phyloP scores from a whole-genome alignment of 2,888 invertebrate genomes.

The Nomada hirtipes region DNA sequence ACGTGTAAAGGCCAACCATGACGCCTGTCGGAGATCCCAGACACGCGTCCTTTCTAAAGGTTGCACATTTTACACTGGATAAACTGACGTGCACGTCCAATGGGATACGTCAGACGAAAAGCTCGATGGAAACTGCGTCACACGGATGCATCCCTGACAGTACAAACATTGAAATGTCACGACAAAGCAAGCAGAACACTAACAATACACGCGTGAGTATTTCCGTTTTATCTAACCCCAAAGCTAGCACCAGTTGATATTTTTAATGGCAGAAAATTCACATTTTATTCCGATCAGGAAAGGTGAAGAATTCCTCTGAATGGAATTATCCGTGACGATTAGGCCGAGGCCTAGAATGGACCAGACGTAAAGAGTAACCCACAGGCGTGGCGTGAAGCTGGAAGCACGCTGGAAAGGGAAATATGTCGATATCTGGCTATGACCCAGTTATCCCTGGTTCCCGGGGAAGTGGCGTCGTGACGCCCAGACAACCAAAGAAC shows the following conservation, averaged over 20 bases:
- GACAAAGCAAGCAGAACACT: not conserved
- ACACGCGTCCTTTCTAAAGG: slow-evolving; percentile 33
- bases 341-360: not conserved
- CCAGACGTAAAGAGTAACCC: slow-evolving; percentile 50
- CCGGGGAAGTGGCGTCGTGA: slow-evolving; percentile 73
- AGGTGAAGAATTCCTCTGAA: slow-evolving; percentile 17
- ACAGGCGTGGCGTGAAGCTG: slow-evolving; percentile 47
- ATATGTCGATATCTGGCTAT: slow-evolving; percentile 77
- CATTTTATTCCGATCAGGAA: not conserved
- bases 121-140: slow-evolving; percentile 25
- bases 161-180: slow-evolving; percentile 11
- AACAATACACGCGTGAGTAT: not conserved
- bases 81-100: slow-evolving; percentile 1
- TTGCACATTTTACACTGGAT: slow-evolving; percentile 27
- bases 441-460: slow-evolving; percentile 76
- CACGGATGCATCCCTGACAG: slow-evolving; percentile 7
- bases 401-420: slow-evolving; percentile 57
- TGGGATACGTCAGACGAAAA: not conserved
- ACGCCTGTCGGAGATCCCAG: slow-evolving; percentile 30
- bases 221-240: too few species aligned
- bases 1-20: slow-evolving; percentile 48
- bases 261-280: not conserved
- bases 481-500: slow-evolving; percentile 11
- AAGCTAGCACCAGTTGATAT: too few species aligned
- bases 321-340: slow-evolving; percentile 19